Evolutionary conservation across 2,888 invertebrate genomes (phyloP).

Genomic region (Rosalia funebris): DNA sequence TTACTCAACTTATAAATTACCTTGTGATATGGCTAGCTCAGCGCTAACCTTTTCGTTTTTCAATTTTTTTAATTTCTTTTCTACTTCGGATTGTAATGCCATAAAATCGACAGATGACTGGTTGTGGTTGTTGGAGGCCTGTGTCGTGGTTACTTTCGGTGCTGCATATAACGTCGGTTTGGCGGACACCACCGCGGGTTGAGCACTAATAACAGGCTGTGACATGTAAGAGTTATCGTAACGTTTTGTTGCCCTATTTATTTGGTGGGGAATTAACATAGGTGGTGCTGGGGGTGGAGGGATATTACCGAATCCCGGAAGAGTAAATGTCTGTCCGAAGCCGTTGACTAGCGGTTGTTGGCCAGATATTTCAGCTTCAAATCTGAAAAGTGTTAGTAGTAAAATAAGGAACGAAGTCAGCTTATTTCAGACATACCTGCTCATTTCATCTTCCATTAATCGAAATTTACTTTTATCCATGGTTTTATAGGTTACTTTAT

Average conservation of each 20-base stretch:
- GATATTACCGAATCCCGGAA: slow-evolving; percentile 68
- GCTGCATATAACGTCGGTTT: slow-evolving; percentile 76
- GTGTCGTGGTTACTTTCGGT: slow-evolving; percentile 60
- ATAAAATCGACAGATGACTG: slow-evolving; percentile 65
- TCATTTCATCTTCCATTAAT: slow-evolving; percentile 93
- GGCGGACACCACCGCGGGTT: slow-evolving; percentile 75
- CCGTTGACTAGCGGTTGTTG: slow-evolving; percentile 76
- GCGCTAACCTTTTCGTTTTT: slow-evolving; percentile 75
- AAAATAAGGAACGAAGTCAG: background rate
- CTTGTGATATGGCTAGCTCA: slow-evolving; percentile 73
- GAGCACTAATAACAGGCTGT: slow-evolving; percentile 57
- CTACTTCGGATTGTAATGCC: slow-evolving; percentile 68
- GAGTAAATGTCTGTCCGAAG: slow-evolving; percentile 61
- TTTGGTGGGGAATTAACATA: slow-evolving; percentile 78
- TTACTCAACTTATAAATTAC: slow-evolving; percentile 38
- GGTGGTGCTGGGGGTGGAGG: slow-evolving; percentile 76
- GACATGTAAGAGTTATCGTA: slow-evolving; percentile 56
- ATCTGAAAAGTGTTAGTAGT: slow-evolving; percentile 67
- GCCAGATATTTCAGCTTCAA: slow-evolving; percentile 88
- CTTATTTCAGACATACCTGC: slow-evolving; percentile 70
- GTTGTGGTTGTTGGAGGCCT: slow-evolving; percentile 39
- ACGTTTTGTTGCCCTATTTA: slow-evolving; percentile 60
- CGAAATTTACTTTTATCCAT: slow-evolving; percentile 67
- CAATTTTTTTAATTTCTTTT: slow-evolving; percentile 70
- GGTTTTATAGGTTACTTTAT: too few relatives aligned